Conservation (phyloP, 2,797 vertebrate genomes). For the Sebastes hubbsi region DNA sequence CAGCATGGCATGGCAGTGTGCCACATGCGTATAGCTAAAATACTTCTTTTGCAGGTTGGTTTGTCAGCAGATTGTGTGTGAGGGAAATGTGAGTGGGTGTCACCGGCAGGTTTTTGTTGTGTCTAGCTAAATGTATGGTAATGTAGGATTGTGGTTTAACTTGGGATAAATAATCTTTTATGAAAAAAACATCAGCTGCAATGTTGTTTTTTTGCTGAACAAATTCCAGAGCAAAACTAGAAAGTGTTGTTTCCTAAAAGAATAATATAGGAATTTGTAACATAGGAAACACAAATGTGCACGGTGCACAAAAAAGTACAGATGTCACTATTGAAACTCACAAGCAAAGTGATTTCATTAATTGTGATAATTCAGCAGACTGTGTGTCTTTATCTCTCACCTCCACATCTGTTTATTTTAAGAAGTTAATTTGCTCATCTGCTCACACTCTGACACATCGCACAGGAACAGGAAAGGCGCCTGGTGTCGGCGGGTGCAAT, state of each 20-base stretch:
- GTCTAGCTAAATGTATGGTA: constrained; percentile 44
- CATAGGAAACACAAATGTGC: no score
- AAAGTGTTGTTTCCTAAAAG: background rate
- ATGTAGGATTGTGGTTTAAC: constrained; percentile 21
- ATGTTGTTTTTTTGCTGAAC: background rate
- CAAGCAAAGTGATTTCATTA: background rate
- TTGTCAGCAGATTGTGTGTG: constrained; percentile 53
- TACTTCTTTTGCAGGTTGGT: constrained; percentile 54
- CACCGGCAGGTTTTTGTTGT: constrained; percentile 51
- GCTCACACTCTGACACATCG: constrained; percentile 22
- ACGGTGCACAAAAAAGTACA: background rate
- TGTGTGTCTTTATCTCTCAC: background rate
- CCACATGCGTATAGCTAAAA: constrained; percentile 56
- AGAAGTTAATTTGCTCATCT: background rate
- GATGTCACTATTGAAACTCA: background rate
- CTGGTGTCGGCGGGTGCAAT: constrained; percentile 6
- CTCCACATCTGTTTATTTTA: constrained; percentile 24
- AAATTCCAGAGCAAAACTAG: background rate
- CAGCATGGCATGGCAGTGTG: constrained; percentile 43
- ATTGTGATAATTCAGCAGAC: background rate
- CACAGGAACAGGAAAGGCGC: constrained; percentile 46
- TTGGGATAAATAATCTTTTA: background rate
- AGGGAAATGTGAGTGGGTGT: constrained; percentile 32
- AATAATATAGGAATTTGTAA: background rate
- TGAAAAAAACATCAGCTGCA: constrained; percentile 14